phyloP scores from a whole-genome alignment of 2,888 invertebrate species.

The Spilarctia lutea region DNA sequence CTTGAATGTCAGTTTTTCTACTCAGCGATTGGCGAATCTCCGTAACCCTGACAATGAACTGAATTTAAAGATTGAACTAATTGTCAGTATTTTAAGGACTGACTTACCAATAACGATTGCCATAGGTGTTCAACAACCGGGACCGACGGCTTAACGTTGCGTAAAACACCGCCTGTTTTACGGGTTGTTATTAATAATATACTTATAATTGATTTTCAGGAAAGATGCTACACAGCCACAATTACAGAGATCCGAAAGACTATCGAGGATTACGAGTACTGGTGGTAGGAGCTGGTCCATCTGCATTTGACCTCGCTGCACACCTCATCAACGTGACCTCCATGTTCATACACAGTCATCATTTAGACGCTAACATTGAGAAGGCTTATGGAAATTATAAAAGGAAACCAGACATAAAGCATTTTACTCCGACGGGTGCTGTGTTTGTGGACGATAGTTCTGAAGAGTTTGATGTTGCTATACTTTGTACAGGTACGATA shows the following conservation, averaged over 20 bases:
- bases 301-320: slow-evolving; percentile 88
- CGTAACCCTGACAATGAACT: too few relatives aligned
- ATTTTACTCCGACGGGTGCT: slow-evolving; percentile 81
- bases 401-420: slow-evolving; percentile 84
- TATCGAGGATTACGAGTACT: slow-evolving; percentile 87
- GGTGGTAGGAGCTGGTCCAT: slow-evolving; percentile 90
- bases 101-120: too few relatives aligned
- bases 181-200: not conserved
- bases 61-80: too few relatives aligned
- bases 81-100: too few relatives aligned
- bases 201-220: slow-evolving; percentile 77
- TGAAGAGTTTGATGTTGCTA: slow-evolving; percentile 88
- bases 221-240: slow-evolving; percentile 89
- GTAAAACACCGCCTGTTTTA: too few relatives aligned
- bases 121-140: too few relatives aligned
- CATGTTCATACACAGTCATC: slow-evolving; percentile 86
- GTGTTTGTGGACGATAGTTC: slow-evolving; percentile 87
- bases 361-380: slow-evolving; percentile 78
- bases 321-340: slow-evolving; percentile 86
- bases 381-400: slow-evolving; percentile 79
- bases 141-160: too few relatives aligned
- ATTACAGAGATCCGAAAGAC: slow-evolving; percentile 88
- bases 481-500: slow-evolving; percentile 89
- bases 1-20: too few relatives aligned
- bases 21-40: too few relatives aligned